Evolutionary conservation across 2,888 invertebrate genomes (phyloP), one percentile per base, ranked within the genome.

Genomic region (Limnephilus marmoratus): DNA sequence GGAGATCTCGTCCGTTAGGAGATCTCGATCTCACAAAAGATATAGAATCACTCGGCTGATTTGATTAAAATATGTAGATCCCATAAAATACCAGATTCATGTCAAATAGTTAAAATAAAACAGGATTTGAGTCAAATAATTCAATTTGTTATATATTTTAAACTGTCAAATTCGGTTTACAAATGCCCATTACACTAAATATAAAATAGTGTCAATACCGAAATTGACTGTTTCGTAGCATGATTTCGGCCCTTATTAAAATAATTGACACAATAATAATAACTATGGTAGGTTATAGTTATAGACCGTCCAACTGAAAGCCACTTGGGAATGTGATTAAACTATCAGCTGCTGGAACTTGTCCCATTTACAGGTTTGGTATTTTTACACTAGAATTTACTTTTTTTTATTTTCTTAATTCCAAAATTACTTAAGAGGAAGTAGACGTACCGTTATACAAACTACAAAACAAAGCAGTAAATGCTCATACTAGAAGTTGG

Each of bases 251-350:
- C 9, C 82, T 85, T 85, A 85, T 41, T 45, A 86, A 86, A 86
- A 86, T 86, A 86, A 86, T 86, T 86, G 86, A 86, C 86, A 86
- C 83, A 83, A 68, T 68, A 68, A 68, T 68, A 68, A 68, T 24
- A 68, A 68, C 24, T 68, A 68, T 37, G 37, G 24, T 83, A 24
- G 83, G 83, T 83, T 37, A 31, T 34, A 83, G 37, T 37, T 37
- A 83, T 37, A 37, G 83, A 83, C 34, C 34, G 11, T 83, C 34
- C 18, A 37, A 83, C 34, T 83, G 24, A 37, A 83, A 83, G 83
- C 83, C 83, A 34, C 34, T 83, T 83, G 34, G 83, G 83, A 83
- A 83, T 83, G 83, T 83, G 83, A 37, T 83, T 12, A 83, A 37
- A 34, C 24, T 83, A 24, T 37, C 24, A 37, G 37, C 24, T 68